A percentile compares a stretch with the other conserved stretches of the same genome.
phyloP scores from a whole-genome alignment of 2,888 invertebrate genomes.

The Cecidostiba fungosa region DNA sequence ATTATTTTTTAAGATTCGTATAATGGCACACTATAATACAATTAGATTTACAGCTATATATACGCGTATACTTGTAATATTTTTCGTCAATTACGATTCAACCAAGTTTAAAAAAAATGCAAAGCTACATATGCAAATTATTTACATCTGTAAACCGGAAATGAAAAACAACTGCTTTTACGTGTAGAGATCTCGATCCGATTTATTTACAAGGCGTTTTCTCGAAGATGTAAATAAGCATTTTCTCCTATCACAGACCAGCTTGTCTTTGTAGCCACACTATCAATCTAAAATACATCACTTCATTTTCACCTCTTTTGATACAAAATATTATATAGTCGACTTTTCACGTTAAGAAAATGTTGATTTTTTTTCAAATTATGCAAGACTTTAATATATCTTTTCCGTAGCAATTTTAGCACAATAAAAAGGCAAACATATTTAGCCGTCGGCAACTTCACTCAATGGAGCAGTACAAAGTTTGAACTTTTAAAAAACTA shows the following conservation, averaged over 20 bases:
- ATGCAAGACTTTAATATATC: background rate
- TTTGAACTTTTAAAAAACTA: background rate
- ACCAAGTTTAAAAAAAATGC: background rate
- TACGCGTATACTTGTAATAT: background rate
- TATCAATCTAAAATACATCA: constrained; percentile 2
- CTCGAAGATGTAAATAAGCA: background rate
- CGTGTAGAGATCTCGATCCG: background rate
- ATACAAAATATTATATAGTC: background rate
- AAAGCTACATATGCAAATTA: constrained; percentile 4
- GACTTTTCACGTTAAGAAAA: too few species aligned
- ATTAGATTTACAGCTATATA: too few species aligned
- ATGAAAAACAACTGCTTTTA: background rate
- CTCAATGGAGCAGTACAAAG: too few species aligned
- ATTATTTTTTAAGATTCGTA: background rate
- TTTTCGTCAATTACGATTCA: background rate
- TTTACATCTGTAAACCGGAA: background rate
- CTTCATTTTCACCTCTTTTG: background rate
- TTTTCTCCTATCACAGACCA: constrained; percentile 43
- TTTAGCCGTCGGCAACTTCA: too few species aligned
- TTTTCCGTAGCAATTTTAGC: too few species aligned
- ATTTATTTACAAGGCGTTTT: constrained; percentile 34
- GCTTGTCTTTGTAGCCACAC: background rate
- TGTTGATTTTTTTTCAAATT: too few species aligned
- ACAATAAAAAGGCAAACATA: too few species aligned
- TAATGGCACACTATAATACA: background rate